Percentiles rank a stretch among this genome's conserved stretches.
These are phyloP conservation scores for Oikopleura albicans DNA, from an alignment of 23 tunicate species.

Conservation along the genomic window DNA sequence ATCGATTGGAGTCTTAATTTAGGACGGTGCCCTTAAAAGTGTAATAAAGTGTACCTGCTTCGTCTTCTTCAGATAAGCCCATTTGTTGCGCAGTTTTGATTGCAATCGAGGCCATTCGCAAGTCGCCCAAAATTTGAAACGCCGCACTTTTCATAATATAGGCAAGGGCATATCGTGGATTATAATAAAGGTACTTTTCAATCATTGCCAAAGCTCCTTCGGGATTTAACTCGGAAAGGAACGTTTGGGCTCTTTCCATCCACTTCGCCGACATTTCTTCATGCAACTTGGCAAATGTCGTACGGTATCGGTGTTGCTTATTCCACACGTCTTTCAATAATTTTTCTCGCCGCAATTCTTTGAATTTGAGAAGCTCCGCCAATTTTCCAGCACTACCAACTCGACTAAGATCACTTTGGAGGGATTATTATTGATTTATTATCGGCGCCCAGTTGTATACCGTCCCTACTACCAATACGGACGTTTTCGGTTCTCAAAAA, in stretches of 20 bases:
- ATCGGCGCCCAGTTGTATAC: too few species aligned
- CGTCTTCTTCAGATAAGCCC: neutral
- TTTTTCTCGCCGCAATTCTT: neutral
- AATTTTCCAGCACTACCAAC: too few species aligned
- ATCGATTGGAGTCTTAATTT: too few species aligned
- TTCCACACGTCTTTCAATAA: neutral
- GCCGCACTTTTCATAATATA: neutral
- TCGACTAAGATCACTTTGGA: too few species aligned
- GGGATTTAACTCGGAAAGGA: neutral
- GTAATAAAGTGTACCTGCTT: neutral
- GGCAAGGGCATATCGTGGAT: neutral
- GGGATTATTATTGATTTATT: too few species aligned
- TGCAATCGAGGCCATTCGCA: neutral
- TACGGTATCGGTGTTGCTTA: neutral
- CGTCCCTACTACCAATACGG: too few species aligned
- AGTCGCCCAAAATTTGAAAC: neutral
- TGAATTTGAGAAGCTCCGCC: too few species aligned
- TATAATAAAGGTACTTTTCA: neutral
- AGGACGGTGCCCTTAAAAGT: too few species aligned
- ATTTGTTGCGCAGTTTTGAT: neutral
- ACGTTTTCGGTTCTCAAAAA: too few species aligned
- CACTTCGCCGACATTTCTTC: neutral
- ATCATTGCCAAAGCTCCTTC: neutral
- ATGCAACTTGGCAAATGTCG: neutral
- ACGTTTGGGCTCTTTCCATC: neutral